Percentiles rank a stretch among this genome's conserved stretches.
Conservation (phyloP, 2,113 vertebrate genomes). For the Neogobius melanostomus region DNA sequence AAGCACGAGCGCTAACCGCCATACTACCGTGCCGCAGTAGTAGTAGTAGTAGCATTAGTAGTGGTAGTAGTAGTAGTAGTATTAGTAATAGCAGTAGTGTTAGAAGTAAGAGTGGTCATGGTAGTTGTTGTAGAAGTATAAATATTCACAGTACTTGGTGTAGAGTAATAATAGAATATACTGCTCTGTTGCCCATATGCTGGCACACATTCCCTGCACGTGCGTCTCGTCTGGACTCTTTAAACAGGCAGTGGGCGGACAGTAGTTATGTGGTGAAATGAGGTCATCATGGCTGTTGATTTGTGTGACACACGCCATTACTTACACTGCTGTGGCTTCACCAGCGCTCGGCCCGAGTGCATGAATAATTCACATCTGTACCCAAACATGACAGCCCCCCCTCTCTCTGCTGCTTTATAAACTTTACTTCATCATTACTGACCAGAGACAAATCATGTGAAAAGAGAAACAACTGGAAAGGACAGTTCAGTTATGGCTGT, state of each 20-base stretch:
- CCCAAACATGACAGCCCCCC: conserved; percentile 51
- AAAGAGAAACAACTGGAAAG: background rate
- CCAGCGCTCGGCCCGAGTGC: conserved; percentile 57
- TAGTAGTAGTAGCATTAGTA: no score
- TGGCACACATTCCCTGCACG: background rate
- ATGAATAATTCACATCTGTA: conserved; percentile 67
- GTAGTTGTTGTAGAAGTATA: background rate
- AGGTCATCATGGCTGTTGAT: conserved; percentile 73
- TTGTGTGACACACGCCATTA: conserved; percentile 69
- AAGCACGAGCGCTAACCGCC: no score
- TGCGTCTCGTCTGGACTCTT: conserved; percentile 48
- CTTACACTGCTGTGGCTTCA: conserved; percentile 64
- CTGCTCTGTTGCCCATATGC: background rate
- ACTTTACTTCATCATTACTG: conserved; percentile 72
- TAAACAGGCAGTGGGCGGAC: conserved; percentile 53
- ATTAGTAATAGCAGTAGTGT: no score
- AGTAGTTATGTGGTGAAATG: conserved; percentile 64
- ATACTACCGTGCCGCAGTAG: no score
- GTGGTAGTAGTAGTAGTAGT: no score
- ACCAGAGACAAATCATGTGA: conserved; percentile 21
- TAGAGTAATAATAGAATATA: background rate
- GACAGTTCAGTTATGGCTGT: background rate
- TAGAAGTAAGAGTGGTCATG: no score
- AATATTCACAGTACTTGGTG: background rate
- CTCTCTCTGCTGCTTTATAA: conserved; percentile 45